Percentiles rank a stretch among this genome's conserved stretches.
phyloP scores from a whole-genome alignment of 2,888 invertebrate genomes.

The Aphodius granarius region DNA sequence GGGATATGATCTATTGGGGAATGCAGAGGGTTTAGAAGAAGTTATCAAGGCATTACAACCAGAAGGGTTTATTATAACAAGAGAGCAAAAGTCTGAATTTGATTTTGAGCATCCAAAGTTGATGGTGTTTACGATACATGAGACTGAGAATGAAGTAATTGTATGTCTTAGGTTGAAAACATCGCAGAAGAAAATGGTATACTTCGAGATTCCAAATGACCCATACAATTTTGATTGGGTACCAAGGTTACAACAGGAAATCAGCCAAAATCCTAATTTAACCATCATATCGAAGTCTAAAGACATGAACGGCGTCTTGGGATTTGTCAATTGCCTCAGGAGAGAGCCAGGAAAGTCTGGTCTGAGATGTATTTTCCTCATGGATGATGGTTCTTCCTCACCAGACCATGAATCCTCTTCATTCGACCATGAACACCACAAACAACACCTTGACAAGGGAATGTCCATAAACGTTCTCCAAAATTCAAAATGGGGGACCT shows the following conservation, averaged over 20 bases:
- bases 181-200: background rate
- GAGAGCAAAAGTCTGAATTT: background rate
- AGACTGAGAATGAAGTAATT: background rate
- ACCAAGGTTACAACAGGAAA: background rate
- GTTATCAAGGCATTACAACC: conserved; percentile 3
- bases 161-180: background rate
- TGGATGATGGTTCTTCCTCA: conserved; percentile 62
- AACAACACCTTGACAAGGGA: conserved; percentile 23
- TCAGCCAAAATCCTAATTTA: background rate
- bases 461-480: conserved; percentile 27
- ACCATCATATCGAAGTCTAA: conserved; percentile 52
- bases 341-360: conserved; percentile 62
- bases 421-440: conserved; percentile 16
- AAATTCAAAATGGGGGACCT: conserved; percentile 29
- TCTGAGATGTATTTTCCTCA: conserved; percentile 62
- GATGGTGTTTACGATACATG: background rate
- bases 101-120: background rate
- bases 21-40: conserved; percentile 2
- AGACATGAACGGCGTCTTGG: conserved; percentile 74
- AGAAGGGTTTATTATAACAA: conserved; percentile 14
- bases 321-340: conserved; percentile 82
- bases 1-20: conserved; percentile 25
- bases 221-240: conserved; percentile 3
- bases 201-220: background rate
- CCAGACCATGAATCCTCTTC: too few relatives aligned